Percentiles rank a stretch among this genome's conserved stretches.
Evolutionary conservation across 2,113 vertebrate species (phyloP).

Genomic region (Climacteris rufus): DNA sequence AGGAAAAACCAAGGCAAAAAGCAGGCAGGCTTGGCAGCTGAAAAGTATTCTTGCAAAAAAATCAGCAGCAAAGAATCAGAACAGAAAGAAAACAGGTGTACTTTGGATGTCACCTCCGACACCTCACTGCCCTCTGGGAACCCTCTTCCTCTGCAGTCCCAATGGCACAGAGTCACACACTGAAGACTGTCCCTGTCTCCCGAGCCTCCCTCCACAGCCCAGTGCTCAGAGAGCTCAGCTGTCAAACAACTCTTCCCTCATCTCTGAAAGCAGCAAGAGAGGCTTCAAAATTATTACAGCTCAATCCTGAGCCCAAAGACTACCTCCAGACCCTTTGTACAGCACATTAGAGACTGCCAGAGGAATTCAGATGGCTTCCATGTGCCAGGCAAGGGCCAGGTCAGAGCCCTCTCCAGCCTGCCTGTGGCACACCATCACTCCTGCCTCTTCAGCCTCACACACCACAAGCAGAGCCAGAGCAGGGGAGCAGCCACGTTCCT

Average conservation of each 20-base stretch:
- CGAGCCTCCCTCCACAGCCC: neutral
- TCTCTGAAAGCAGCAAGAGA: neutral
- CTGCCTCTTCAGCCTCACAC: neutral
- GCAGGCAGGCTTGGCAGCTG: neutral
- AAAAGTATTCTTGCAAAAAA: neutral
- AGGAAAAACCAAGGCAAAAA: neutral
- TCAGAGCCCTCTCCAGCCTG: neutral
- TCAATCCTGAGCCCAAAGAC: neutral
- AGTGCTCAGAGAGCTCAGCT: neutral
- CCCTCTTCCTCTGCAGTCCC: neutral
- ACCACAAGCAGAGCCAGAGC: neutral
- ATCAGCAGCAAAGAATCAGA: neutral
- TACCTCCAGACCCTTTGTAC: neutral
- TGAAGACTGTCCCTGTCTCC: neutral
- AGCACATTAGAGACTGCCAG: neutral
- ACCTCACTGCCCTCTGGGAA: neutral
- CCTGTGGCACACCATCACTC: neutral
- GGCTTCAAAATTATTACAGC: neutral
- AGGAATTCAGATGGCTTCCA: neutral
- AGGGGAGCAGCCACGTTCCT: accelerated
- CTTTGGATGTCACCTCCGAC: neutral
- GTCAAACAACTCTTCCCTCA: neutral
- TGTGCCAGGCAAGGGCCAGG: neutral
- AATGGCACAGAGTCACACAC: neutral
- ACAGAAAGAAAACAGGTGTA: neutral